A percentile compares a stretch with the other conserved stretches of the same genome.
phyloP scores from a whole-genome alignment of 2,797 vertebrate species.

The Leucoraja ocellata region DNA sequence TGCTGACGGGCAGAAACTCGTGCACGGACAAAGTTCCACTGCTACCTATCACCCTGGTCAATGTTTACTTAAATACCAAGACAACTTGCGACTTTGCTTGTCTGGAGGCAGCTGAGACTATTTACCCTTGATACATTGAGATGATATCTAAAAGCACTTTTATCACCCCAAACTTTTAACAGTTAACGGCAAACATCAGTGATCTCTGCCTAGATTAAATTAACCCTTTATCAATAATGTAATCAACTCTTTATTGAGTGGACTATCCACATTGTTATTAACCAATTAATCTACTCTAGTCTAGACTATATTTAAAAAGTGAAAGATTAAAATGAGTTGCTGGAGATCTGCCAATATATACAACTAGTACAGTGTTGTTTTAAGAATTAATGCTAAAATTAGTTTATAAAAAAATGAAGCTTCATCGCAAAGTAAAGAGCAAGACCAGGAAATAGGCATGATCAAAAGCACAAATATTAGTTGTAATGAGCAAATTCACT shows the following conservation, averaged over 20 bases:
- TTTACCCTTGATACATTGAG: background rate
- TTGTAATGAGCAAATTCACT: background rate
- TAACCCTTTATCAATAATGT: background rate
- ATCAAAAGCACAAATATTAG: background rate
- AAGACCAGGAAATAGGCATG: background rate
- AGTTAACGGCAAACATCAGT: background rate
- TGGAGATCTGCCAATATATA: background rate
- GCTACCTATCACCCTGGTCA: background rate
- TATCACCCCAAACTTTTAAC: background rate
- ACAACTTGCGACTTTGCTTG: background rate
- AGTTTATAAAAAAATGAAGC: background rate
- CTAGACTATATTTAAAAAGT: background rate
- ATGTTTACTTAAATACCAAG: background rate
- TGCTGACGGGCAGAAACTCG: background rate
- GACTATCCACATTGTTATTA: background rate
- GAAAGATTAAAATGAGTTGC: background rate
- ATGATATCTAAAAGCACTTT: background rate
- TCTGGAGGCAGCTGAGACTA: background rate
- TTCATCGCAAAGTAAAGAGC: no score
- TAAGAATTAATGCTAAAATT: background rate
- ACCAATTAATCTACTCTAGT: background rate
- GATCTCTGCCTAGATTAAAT: background rate
- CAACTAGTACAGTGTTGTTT: background rate
- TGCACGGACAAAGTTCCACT: background rate
- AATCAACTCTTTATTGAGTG: background rate